Conservation (phyloP, 2,888 invertebrate species). For the Pristionchus japonicus region DNA sequence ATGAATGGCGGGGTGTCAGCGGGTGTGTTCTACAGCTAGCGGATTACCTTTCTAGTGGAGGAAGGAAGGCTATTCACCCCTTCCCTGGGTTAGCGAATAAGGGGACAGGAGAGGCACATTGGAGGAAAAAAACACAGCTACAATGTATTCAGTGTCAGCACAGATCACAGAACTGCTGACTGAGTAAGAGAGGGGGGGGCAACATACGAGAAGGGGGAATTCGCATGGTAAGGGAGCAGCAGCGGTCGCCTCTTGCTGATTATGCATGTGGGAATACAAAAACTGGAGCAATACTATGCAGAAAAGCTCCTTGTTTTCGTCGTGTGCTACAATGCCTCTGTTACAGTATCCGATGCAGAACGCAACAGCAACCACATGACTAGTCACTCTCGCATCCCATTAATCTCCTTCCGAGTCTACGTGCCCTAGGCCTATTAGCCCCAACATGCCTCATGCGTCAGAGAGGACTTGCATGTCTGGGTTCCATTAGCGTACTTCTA, state of each 20-base stretch:
- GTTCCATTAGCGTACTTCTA: background rate
- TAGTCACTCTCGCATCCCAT: no score
- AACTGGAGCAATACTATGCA: background rate
- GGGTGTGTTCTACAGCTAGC: no score
- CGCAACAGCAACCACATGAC: background rate
- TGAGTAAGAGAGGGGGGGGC: background rate
- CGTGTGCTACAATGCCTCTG: background rate
- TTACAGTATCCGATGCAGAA: background rate
- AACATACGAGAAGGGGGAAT: background rate
- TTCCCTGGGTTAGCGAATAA: no score
- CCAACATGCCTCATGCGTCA: background rate
- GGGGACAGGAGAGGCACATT: no score
- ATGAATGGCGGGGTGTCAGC: no score
- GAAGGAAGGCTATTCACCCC: no score
- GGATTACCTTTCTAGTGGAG: no score
- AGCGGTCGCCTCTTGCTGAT: background rate
- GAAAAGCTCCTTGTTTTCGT: background rate
- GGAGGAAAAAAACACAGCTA: background rate
- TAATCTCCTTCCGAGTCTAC: no score
- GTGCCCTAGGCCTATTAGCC: background rate
- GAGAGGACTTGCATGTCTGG: background rate
- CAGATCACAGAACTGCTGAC: conserved; percentile 26
- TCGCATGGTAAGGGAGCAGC: background rate
- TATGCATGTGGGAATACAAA: background rate
- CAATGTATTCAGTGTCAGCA: background rate